Evolutionary conservation across 1,140 invertebrate genomes (phyloP), one percentile per base, ranked within the genome.

Genomic region (Lanistes nyassanus): DNA sequence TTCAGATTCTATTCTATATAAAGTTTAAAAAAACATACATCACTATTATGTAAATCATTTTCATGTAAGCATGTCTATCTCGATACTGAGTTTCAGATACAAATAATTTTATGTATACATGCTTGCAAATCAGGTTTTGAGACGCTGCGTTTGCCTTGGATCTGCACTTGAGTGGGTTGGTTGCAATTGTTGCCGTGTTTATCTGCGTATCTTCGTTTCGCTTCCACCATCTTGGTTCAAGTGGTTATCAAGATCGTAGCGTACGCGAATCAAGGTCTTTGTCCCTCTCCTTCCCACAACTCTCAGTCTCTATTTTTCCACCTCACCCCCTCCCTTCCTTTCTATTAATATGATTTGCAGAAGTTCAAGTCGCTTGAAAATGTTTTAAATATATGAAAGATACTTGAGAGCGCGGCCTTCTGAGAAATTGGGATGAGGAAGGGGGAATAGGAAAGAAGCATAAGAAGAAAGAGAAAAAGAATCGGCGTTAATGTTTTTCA

Each of bases 381-480:
- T n/a, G 36, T 19, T 23, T 26, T 21, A 23, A 69, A 42, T n/a
- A 69, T 36, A 29, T 0, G 39, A 21, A 37, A 42, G 31, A 34
- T 19, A 36, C 19, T 26, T 23, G 21, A 69, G 31, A 5, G 21
- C 16, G 23, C 13, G 29, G 39, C 29, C 23, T 23, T 21, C 11
- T 36, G 36, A 23, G 21, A 34, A 42, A 69, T 19, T 23, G 36
- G 21, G 66, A 69, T 23, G 23, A 29, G 21, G 47, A 26, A 3
- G 26, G n/a, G 51, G 53, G 34, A 36, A 34, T n/a, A 34, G 39
- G 13, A 36, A 67, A 34, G 11, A 13, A 36, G 65, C 34, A 67
- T 11, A 23, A 70, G 51, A 53, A 55, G 65, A 67, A 36, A n/a
- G n/a, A 67, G 65, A 7, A 36, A n/a, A 36, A 67, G 65, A 36